phyloP scores from a whole-genome alignment of 2,888 invertebrate genomes.

The Acleris emargana region DNA sequence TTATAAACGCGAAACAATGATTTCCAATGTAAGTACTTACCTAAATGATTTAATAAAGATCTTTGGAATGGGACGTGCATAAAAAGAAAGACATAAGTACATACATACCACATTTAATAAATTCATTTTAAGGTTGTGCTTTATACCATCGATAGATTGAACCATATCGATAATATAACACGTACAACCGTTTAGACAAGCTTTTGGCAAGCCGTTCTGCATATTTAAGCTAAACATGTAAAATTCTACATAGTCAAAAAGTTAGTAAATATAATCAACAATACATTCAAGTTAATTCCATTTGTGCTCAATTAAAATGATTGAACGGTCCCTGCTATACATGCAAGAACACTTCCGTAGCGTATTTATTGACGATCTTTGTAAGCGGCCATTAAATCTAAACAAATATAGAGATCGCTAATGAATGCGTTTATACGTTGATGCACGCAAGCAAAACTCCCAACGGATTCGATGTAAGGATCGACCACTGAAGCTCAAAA shows the following conservation, averaged over 20 bases:
- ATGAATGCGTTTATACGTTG: not conserved
- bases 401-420: not conserved
- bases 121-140: slow-evolving; percentile 23
- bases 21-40: slow-evolving; percentile 55
- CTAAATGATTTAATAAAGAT: slow-evolving; percentile 52
- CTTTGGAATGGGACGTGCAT: slow-evolving; percentile 65
- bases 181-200: not conserved
- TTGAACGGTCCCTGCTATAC: not conserved
- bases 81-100: slow-evolving; percentile 39
- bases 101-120: slow-evolving; percentile 36
- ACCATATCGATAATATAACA: slow-evolving; percentile 17
- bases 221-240: slow-evolving; percentile 8
- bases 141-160: slow-evolving; percentile 11
- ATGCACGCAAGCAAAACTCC: not conserved
- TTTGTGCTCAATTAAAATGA: slow-evolving; percentile 23
- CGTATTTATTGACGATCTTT: not conserved
- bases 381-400: not conserved
- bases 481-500: no score
- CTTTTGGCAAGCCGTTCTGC: slow-evolving; percentile 8
- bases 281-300: slow-evolving; percentile 11
- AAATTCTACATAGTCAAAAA: slow-evolving; percentile 16
- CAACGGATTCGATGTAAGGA: not conserved
- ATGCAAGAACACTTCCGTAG: not conserved
- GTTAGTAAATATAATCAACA: slow-evolving; percentile 15
- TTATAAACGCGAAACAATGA: slow-evolving; percentile 65